Base-by-base conservation (phyloP, 2,113 vertebrate species). In the Tor tambroides region DNA sequence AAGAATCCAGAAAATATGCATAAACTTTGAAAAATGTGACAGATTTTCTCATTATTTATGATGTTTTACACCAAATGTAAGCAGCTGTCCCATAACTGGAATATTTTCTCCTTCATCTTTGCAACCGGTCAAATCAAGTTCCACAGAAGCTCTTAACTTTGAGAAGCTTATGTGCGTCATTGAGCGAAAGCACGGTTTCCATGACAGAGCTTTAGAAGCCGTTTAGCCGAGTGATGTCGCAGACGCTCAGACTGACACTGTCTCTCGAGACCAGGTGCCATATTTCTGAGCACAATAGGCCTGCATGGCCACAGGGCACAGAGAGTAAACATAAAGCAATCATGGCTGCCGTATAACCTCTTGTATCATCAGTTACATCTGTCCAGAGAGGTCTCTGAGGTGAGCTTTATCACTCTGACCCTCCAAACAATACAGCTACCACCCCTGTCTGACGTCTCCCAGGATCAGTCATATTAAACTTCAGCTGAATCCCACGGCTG, bases 321-420 rank as follows among this genome's bases (percentile, higher is more conserved):
- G 19, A 86, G 21, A n/a, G 84, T 85, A 81, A 87, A 90, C 51
- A 90, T 19, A 49, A 54, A 59, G 15, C 30, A 78, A 71, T 74
- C 79, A 71, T 75, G 26, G 43, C 49, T 90, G 85, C 90, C 87
- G 80, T 81, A 85, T 63, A 82, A 85, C 80, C 71, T 69, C 51
- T 56, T 59, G 46, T 82, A 85, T 82, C 46, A 72, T 79, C 63
- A 59, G 77, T 83, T n/a, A 76, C 83, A 84, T 81, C 77, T 85
- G 35, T 59, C 83, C 51, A 79, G 35, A 83, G 19, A 51, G 67
- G 80, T 69, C 21, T 79, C 59, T 77, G 65, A 86, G 84, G 85
- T 85, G 23, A 87, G 75, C 28, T 67, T 87, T 86, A 87, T 86
- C 63, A 75, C 61, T 69, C 38, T 79, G 85, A 86, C 86, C 88